Evolutionary conservation across 2,888 invertebrate species (phyloP), one percentile per base, ranked within the genome.

Genomic region (Andrena marginata): DNA sequence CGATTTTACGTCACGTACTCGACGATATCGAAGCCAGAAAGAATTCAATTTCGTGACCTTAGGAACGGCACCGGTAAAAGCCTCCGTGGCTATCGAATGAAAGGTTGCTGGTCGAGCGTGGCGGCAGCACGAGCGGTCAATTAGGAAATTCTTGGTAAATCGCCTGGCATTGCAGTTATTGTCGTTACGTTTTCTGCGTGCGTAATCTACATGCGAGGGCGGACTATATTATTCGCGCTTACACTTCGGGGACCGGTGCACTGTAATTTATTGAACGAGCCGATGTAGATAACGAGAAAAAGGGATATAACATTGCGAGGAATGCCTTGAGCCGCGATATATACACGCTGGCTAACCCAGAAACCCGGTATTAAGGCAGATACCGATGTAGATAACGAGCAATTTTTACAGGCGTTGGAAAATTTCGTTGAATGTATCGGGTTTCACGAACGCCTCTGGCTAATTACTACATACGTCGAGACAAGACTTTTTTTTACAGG

Each of bases 201-300:
- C 84, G 88, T 85, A 88, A 90, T 90, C 84, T 88, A 84, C 92
- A 90, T 91, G 90, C 91, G 84, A 88, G 87, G 92, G 92, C 89
- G 92, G 92, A 92, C 90, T 92, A 91, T 85, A 92, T 93, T 92
- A 92, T 92, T 93, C 92, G 91, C 84, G 84, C 82, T 84, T 84
- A 75, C 80, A 86, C 80, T 86, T 86, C 77, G 59, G 72, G 54
- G 69, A 63, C 62, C 20, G 56, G 65, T 60, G 33, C 67, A 54
- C 64, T 80, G 84, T 82, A 79, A 80, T 83, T 84, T 80, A 80
- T 80, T 48, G 80, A 80, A 80, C 80, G 80, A 71, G 78, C 67
- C 71, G 80, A 80, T 80, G 80, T 78, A 80, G 78, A 80, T 80
- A 80, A 71, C 78, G 69, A 42, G 64, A 65, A 54, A 42, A 31